Conservation (phyloP, 2,797 vertebrate genomes). For the Furcifer pardalis region DNA sequence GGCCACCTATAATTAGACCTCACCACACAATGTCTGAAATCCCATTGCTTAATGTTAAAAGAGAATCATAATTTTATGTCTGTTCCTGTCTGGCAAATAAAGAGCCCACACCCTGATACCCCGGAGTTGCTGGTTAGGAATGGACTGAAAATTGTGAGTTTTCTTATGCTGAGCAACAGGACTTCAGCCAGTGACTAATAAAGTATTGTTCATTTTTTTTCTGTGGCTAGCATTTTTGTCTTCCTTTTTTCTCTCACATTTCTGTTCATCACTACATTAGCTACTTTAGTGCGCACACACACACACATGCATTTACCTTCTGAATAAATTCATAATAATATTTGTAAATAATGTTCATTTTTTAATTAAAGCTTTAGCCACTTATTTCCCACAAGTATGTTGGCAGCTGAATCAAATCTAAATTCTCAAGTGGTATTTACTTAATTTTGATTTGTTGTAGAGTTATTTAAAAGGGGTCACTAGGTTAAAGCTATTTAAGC, state of each 20-base stretch:
- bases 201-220: slow-evolving; percentile 38
- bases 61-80: too few relatives aligned
- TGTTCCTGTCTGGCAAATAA: too few relatives aligned
- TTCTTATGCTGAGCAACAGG: too few relatives aligned
- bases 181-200: not conserved
- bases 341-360: slow-evolving; percentile 72
- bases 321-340: slow-evolving; percentile 64
- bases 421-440: slow-evolving; percentile 70
- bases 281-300: slow-evolving; percentile 40
- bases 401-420: slow-evolving; percentile 66
- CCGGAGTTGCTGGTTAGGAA: too few relatives aligned
- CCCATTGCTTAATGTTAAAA: too few relatives aligned
- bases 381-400: slow-evolving; percentile 58
- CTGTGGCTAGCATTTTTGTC: slow-evolving; percentile 45
- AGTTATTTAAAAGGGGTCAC: slow-evolving; percentile 68
- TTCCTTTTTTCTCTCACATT: not conserved
- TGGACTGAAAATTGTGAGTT: too few relatives aligned
- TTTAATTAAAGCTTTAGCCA: slow-evolving; percentile 71
- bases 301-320: slow-evolving; percentile 58
- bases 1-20: slow-evolving; percentile 20
- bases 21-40: not conserved
- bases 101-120: too few relatives aligned
- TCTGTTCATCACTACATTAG: slow-evolving; percentile 29
- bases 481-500: slow-evolving; percentile 65
- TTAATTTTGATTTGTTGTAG: slow-evolving; percentile 71